Conservation (phyloP, 2,888 invertebrate genomes). For the Blastobasis lacticolella region DNA sequence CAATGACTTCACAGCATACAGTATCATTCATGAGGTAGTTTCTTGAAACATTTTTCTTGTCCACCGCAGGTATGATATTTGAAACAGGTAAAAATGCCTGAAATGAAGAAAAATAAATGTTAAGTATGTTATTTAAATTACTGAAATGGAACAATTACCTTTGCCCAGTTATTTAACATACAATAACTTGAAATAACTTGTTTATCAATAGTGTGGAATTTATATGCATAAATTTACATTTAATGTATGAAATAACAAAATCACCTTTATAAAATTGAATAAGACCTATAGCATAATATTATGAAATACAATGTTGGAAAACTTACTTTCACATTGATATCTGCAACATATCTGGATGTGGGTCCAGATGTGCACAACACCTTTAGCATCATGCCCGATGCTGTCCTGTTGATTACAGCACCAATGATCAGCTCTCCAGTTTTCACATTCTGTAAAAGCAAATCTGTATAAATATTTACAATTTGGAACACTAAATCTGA, state of each 20-base stretch:
- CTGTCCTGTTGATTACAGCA: constrained; percentile 82
- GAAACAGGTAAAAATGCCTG: constrained; percentile 80
- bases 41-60: constrained; percentile 85
- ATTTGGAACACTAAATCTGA: no score
- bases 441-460: constrained; percentile 72
- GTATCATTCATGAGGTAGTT: constrained; percentile 88
- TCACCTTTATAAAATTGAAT: background rate
- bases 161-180: no score
- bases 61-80: constrained; percentile 84
- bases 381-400: constrained; percentile 84
- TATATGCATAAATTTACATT: no score
- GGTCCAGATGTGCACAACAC: constrained; percentile 89
- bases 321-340: constrained; percentile 88
- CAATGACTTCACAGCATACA: constrained; percentile 90
- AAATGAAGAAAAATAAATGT: constrained; percentile 2
- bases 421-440: constrained; percentile 88
- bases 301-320: constrained; percentile 11
- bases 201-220: no score
- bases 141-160: background rate
- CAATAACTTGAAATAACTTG: no score
- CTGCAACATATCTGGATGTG: constrained; percentile 85
- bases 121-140: background rate
- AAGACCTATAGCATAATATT: constrained; percentile 15
- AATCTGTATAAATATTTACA: background rate
- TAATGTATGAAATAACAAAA: background rate